A percentile compares a stretch with the other conserved stretches of the same genome.
These are phyloP conservation scores for Neolamprologus kungweensis DNA, from an alignment of 2,113 vertebrate species.

Conservation along the genomic window DNA sequence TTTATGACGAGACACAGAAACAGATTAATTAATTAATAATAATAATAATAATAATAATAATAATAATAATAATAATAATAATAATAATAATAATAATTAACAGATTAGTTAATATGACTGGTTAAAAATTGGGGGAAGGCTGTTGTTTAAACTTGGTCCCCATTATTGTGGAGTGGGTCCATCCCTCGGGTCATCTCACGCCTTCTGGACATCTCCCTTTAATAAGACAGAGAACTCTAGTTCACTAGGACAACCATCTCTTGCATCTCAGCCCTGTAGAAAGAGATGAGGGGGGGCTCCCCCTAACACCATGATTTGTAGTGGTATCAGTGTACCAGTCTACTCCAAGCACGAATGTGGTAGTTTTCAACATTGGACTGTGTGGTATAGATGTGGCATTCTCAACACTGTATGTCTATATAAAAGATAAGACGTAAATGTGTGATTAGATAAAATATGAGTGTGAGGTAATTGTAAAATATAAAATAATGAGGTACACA, in stretches of 20 bases:
- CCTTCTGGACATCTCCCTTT: neutral
- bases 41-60: too few relatives aligned
- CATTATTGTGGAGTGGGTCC: neutral
- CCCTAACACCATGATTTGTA: neutral
- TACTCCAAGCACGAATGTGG: neutral
- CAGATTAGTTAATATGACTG: neutral
- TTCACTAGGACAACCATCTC: neutral
- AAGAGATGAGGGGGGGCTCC: neutral
- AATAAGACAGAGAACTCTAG: neutral
- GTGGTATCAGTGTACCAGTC: neutral
- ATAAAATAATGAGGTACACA: neutral
- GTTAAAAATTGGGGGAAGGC: neutral
- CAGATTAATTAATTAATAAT: neutral
- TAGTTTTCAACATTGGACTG: accelerated
- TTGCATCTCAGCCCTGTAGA: neutral
- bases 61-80: too few relatives aligned
- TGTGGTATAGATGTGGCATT: neutral
- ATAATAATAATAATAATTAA: too few relatives aligned
- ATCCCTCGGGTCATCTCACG: neutral
- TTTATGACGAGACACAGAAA: neutral
- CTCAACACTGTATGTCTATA: neutral
- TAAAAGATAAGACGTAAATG: neutral
- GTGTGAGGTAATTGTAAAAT: neutral
- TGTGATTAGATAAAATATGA: neutral
- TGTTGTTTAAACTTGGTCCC: neutral